These are phyloP conservation scores for Eospalax fontanierii DNA, from an alignment of 2,797 vertebrate species.

Conservation along the genomic window DNA sequence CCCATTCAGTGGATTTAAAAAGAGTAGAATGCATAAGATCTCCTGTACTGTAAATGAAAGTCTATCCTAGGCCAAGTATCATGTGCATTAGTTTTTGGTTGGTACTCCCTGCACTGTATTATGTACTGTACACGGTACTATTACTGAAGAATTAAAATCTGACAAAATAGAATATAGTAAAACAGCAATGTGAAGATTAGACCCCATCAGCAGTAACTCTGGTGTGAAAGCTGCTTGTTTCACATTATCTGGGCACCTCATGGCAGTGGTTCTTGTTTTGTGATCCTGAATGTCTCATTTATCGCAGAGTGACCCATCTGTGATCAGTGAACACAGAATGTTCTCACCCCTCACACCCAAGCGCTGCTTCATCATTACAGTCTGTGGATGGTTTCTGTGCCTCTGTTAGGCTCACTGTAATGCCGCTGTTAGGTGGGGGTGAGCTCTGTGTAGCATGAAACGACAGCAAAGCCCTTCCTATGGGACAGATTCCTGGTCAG, in stretches of 20 bases:
- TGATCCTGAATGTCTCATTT: background rate
- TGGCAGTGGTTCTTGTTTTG: background rate
- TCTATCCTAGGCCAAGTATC: background rate
- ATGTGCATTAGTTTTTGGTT: background rate
- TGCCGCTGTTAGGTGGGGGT: fast-evolving
- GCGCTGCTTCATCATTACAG: background rate
- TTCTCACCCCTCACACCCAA: fast-evolving
- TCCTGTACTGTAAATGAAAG: background rate
- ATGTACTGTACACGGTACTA: background rate
- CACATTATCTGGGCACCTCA: background rate
- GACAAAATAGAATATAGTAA: no score
- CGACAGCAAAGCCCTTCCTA: background rate
- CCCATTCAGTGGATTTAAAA: background rate
- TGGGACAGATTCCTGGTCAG: background rate
- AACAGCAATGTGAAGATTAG: fast-evolving
- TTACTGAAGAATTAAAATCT: background rate
- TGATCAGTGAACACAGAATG: background rate
- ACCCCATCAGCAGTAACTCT: fast-evolving
- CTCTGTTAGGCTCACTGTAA: fast-evolving
- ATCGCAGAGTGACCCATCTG: fast-evolving
- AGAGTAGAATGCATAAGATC: background rate
- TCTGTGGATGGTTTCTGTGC: background rate
- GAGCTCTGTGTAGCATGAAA: background rate
- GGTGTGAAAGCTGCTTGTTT: background rate
- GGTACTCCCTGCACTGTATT: fast-evolving